Conservation (phyloP, 2,797 vertebrate genomes). For the Garrulus glandarius region DNA sequence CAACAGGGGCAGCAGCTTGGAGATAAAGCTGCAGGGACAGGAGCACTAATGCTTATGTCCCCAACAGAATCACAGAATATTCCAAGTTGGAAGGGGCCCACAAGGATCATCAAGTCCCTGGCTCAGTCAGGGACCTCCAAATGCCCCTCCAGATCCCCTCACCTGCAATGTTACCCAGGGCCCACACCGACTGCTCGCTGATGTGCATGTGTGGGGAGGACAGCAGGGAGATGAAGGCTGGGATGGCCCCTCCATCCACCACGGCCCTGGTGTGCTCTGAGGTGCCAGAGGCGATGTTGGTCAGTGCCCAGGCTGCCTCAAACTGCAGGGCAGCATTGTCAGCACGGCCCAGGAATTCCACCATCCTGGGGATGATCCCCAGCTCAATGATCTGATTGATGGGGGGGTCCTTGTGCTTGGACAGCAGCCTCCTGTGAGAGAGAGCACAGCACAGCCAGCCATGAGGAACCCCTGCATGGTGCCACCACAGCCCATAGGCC, state of each 20-base stretch:
- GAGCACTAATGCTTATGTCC: not conserved
- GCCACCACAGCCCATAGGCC: not conserved
- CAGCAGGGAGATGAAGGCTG: slow-evolving; percentile 81
- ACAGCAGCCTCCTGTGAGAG: slow-evolving; percentile 82
- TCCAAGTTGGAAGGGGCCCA: not conserved
- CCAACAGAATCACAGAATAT: not conserved
- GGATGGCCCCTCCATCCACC: slow-evolving; percentile 86
- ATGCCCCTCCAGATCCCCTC: not conserved
- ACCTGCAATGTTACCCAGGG: slow-evolving; percentile 94
- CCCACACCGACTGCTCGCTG: slow-evolving; percentile 91
- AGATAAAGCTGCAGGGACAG: not conserved
- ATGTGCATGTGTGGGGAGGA: slow-evolving; percentile 83
- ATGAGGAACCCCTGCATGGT: not conserved
- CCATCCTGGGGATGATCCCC: slow-evolving; percentile 83
- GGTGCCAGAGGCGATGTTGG: slow-evolving; percentile 89
- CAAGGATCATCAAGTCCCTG: not conserved
- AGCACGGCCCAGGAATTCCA: slow-evolving; percentile 79
- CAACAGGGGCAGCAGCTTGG: not conserved
- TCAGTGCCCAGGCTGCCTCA: slow-evolving; percentile 91
- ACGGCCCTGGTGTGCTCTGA: slow-evolving; percentile 85
- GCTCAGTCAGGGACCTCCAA: not conserved
- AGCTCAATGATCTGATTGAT: slow-evolving; percentile 81
- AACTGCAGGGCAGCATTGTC: slow-evolving; percentile 83
- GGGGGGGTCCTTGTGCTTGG: slow-evolving; percentile 82
- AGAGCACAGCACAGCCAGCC: not conserved